Evolutionary conservation across 2,797 vertebrate genomes (phyloP).

Genomic region (Ispidina picta): DNA sequence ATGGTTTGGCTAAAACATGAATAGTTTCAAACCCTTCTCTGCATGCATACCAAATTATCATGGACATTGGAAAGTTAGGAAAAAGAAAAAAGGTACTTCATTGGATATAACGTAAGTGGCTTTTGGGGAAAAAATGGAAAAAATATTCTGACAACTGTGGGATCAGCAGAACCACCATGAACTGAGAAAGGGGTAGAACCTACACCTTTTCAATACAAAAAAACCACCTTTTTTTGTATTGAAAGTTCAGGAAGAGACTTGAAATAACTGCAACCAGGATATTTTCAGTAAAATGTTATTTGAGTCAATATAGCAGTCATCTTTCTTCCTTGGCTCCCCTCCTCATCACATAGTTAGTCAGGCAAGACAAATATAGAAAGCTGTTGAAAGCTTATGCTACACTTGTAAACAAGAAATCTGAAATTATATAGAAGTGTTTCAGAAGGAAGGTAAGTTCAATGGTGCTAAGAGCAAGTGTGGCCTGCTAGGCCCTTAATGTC

Average conservation of each 20-base stretch:
- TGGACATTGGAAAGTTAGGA: background rate
- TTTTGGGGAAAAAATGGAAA: background rate
- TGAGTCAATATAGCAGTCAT: background rate
- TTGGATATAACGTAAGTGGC: background rate
- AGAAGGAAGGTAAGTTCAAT: background rate
- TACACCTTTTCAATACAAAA: background rate
- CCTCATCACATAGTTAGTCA: background rate
- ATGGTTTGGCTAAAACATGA: background rate
- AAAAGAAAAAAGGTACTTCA: background rate
- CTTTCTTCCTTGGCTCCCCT: background rate
- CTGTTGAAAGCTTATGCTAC: background rate
- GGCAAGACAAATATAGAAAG: conserved; percentile 4
- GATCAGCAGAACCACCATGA: background rate
- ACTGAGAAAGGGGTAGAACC: background rate
- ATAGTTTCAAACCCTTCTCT: background rate
- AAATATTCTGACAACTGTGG: background rate
- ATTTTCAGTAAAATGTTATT: background rate
- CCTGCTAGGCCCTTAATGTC: background rate
- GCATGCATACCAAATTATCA: background rate
- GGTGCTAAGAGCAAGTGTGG: background rate
- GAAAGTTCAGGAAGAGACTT: background rate
- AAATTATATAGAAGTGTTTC: conserved; percentile 8
- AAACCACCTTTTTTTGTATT: background rate
- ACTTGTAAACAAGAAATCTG: background rate
- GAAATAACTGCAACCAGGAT: background rate